Percentiles rank a stretch among this genome's conserved stretches.
phyloP scores from a whole-genome alignment of 1,140 invertebrate genomes.

The Schlechtendalia chinensis region DNA sequence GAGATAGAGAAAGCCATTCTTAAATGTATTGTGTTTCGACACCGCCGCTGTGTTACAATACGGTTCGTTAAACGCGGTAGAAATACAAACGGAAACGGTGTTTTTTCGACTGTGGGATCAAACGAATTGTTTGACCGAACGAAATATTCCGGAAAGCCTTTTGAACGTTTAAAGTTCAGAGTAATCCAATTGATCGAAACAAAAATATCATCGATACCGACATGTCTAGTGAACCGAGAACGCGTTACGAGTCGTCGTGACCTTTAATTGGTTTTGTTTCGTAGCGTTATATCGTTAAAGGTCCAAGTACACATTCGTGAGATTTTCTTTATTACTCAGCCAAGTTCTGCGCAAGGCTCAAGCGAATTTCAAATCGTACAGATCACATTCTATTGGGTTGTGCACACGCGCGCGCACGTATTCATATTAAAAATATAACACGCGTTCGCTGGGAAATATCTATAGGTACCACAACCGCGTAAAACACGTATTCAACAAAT shows the following conservation, averaged over 20 bases:
- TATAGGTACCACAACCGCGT: too few species aligned
- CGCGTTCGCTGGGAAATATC: too few species aligned
- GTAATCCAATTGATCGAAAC: neutral
- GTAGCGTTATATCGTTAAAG: neutral
- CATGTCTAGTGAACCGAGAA: too few species aligned
- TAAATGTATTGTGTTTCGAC: neutral
- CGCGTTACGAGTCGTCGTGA: too few species aligned
- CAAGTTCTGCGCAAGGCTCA: neutral
- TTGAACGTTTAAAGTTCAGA: too few species aligned
- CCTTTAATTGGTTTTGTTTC: neutral
- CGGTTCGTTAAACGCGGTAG: neutral
- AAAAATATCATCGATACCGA: neutral
- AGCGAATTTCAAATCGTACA: neutral
- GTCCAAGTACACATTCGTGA: neutral
- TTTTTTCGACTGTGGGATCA: neutral
- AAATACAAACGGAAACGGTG: neutral
- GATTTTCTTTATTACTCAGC: neutral
- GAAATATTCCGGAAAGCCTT: too few species aligned
- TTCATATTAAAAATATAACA: too few species aligned
- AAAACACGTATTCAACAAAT: too few species aligned
- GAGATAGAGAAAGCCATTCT: too few species aligned
- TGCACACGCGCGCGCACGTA: neutral
- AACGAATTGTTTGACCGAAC: too few species aligned
- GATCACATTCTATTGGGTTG: neutral
- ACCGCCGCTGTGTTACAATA: neutral